Conservation (phyloP, 2,888 invertebrate genomes). For the Amblyteles armatorius region DNA sequence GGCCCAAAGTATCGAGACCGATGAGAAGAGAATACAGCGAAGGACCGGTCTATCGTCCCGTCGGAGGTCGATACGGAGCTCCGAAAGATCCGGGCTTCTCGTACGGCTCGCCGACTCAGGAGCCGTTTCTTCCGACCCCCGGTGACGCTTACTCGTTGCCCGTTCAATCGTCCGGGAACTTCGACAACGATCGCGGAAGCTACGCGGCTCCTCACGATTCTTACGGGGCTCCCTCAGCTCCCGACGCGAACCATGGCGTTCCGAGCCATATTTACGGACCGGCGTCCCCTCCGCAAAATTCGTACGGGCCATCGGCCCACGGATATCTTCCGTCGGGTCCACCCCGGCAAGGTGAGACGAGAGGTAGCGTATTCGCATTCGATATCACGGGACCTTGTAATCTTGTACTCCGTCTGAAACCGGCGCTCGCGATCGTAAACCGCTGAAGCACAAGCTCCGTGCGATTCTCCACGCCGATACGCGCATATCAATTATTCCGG, state of each 20-base stretch:
- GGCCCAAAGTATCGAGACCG: conserved; percentile 68
- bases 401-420: conserved; percentile 17
- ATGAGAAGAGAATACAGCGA: conserved; percentile 75
- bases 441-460: not conserved
- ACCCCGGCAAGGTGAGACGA: conserved; percentile 80
- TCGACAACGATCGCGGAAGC: conserved; percentile 61
- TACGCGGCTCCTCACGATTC: conserved; percentile 69
- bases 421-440: not conserved
- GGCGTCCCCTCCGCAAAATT: conserved; percentile 18
- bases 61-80: conserved; percentile 58
- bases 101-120: conserved; percentile 68
- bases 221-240: conserved; percentile 64
- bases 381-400: conserved; percentile 7
- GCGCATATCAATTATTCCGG: conserved; percentile 45
- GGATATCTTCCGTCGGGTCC: conserved; percentile 63
- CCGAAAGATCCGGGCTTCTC: conserved; percentile 60
- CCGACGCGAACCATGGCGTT: conserved; percentile 58
- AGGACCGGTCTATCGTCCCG: conserved; percentile 74
- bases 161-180: conserved; percentile 67
- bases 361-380: conserved; percentile 75
- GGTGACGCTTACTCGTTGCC: conserved; percentile 75
- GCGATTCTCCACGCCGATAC: not conserved
- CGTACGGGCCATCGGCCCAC: conserved; percentile 77
- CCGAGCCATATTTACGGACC: conserved; percentile 60
- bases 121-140: conserved; percentile 68